A percentile compares a stretch with the other conserved stretches of the same genome.
Evolutionary conservation across 2,113 vertebrate species (phyloP).

Genomic region (Carlito syrichta): DNA sequence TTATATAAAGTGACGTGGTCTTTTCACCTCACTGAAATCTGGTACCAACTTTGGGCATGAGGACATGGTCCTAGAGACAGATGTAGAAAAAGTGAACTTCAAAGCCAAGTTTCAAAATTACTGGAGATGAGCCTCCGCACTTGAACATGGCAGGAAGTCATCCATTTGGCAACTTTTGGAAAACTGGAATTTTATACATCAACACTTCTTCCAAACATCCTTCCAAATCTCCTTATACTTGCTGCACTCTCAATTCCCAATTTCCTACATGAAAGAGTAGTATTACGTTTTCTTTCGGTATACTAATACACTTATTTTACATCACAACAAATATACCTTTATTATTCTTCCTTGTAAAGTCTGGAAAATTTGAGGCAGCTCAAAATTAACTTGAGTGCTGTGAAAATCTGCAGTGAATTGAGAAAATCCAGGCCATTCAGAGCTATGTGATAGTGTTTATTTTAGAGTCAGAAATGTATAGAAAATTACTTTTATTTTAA

Average conservation of each 20-base stretch:
- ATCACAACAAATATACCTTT: background rate
- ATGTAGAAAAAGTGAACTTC: fast-evolving
- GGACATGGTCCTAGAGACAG: background rate
- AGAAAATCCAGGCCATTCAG: background rate
- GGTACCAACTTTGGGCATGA: background rate
- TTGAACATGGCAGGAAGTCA: background rate
- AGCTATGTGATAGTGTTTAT: background rate
- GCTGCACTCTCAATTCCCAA: background rate
- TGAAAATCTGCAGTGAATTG: background rate
- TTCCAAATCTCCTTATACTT: background rate
- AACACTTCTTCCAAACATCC: background rate
- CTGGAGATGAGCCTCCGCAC: fast-evolving
- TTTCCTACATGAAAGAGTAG: background rate
- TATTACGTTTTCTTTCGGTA: background rate
- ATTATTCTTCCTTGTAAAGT: background rate
- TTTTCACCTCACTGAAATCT: background rate
- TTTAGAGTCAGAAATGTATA: background rate
- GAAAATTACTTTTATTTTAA: background rate
- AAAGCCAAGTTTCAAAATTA: background rate
- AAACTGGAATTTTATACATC: background rate
- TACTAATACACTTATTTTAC: background rate
- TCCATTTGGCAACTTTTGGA: background rate
- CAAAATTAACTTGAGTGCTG: background rate
- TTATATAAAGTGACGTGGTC: background rate
- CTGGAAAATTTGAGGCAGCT: background rate